phyloP scores from a whole-genome alignment of 2,113 vertebrate genomes.

The Tylochromis polylepis region DNA sequence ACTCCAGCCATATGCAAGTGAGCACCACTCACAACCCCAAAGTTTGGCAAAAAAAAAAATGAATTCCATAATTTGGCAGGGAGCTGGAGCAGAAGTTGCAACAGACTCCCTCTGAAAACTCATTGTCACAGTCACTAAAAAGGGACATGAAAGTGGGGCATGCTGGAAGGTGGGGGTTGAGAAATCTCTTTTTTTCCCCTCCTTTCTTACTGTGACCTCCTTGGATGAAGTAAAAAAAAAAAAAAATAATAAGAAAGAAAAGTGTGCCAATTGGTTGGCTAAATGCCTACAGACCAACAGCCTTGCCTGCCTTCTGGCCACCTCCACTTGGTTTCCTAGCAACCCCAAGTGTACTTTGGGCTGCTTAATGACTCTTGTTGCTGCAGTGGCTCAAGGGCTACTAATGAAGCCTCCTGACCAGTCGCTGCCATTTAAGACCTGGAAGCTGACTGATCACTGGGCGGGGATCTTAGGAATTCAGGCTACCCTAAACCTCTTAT shows the following conservation, averaged over 20 bases:
- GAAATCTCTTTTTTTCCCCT: conserved; percentile 16
- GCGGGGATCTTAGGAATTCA: conserved; percentile 44
- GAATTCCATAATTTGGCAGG: conserved; percentile 40
- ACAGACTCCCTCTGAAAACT: conserved; percentile 46
- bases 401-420: conserved; percentile 69
- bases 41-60: conserved; percentile 16
- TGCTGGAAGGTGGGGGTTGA: conserved; percentile 52
- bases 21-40: not conserved
- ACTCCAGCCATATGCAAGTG: conserved; percentile 5
- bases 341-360: conserved; percentile 70
- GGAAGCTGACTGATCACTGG: conserved; percentile 65
- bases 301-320: conserved; percentile 47
- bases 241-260: conserved; percentile 37
- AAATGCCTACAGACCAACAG: conserved; percentile 53
- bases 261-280: conserved; percentile 65
- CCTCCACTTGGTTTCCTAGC: conserved; percentile 66
- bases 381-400: conserved; percentile 58
- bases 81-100: conserved; percentile 41
- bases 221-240: conserved; percentile 49
- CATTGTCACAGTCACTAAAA: conserved; percentile 55
- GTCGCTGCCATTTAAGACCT: conserved; percentile 56
- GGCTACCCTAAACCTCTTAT: conserved; percentile 40
- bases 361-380: conserved; percentile 74
- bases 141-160: conserved; percentile 66
- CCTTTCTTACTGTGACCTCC: conserved; percentile 50